phyloP scores from a whole-genome alignment of 2,888 invertebrate species.

The Cinara cedri region DNA sequence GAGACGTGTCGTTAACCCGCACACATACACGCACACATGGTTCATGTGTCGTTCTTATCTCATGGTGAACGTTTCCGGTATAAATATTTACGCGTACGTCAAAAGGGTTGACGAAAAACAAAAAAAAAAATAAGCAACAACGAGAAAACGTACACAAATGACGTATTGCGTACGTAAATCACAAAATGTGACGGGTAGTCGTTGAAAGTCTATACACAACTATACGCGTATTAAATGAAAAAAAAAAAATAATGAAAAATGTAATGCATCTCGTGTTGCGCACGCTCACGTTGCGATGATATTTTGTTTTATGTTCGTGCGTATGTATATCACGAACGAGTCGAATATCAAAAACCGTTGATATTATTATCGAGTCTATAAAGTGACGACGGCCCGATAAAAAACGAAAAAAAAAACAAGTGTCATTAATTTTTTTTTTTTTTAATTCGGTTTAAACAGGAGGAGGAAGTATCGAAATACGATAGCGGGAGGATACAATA shows the following conservation, averaged over 20 bases:
- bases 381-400: background rate
- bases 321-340: background rate
- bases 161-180: background rate
- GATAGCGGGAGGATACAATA: background rate
- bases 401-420: background rate
- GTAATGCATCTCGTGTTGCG: constrained; percentile 1
- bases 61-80: background rate
- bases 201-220: background rate
- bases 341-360: constrained; percentile 6
- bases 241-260: background rate
- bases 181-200: constrained; percentile 8
- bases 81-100: background rate
- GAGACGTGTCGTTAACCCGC: too few species aligned
- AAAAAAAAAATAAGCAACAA: background rate
- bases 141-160: background rate
- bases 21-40: too few species aligned
- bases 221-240: background rate
- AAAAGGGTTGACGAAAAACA: background rate
- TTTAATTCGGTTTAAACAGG: background rate
- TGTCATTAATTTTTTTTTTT: too few species aligned
- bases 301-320: background rate
- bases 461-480: background rate
- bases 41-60: background rate
- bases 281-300: too few species aligned
- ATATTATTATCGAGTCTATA: too few species aligned